Evolutionary conservation across 2,888 invertebrate genomes (phyloP), one percentile per base, ranked within the genome.

Genomic region (Melieria omissa): DNA sequence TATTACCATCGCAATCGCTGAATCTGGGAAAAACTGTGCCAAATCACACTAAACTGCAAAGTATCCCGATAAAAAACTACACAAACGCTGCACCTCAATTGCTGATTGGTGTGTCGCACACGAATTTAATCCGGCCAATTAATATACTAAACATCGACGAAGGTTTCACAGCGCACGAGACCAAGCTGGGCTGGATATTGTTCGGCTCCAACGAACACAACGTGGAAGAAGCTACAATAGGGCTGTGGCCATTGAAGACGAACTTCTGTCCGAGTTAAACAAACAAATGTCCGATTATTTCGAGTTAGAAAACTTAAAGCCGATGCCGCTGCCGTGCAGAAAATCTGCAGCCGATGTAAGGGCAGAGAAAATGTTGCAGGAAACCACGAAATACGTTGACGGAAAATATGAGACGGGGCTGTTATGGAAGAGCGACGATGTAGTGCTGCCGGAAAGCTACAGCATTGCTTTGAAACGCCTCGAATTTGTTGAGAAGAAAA

Each of bases 111-210:
- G 47, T 60, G 42, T 60, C 42, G 4, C 58, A 60, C 58, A 60
- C 42, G 42, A 42, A 60, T 6, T 60, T 60, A 4, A n/a, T 60
- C 10, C 29, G 52, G 61, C 41, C 49, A 57, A 14, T 42, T 73
- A 57, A 57, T 2, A 73, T 73, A 42, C 73, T 71, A 65, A 73
- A 49, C 41, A 16, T 75, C 29, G 73, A 74, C 49, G 73, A 73
- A 5, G 69, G 72, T 16, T 70, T 68, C 10, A 74, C 29, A 2
- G 41, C 41, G 41, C 64, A 64, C n/a, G 16, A 49, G 7, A 64
- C 64, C 4, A 64, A 62, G 45, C 46, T 62, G 10, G 60, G 60
- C n/a, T 60, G 60, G 60, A 42, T 42, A 42, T 42, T 60, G 7
- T 60, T 60, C n/a, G 62, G 62, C 1, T n/a, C 62, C 4, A 46